Base-by-base conservation (phyloP, 2,888 invertebrate genomes). In the Sinelater perroti region DNA sequence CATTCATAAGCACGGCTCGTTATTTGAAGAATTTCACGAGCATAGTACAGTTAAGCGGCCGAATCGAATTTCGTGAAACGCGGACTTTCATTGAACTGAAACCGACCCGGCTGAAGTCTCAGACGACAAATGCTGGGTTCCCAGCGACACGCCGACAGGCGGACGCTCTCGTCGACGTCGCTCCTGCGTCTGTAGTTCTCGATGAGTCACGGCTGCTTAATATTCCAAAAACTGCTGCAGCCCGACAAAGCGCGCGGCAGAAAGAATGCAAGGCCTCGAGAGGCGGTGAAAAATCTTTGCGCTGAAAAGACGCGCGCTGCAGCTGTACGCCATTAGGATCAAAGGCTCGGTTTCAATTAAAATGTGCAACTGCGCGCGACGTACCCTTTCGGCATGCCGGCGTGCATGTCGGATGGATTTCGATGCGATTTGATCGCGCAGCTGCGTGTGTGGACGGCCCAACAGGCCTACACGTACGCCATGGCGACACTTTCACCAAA, bases 281-380 rank as follows among this genome's bases (percentile, higher is more conserved):
- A 16, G 18, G 18, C 18, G 13, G 7, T 14, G 21, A 21, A 40
- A 40, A 40, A n/a, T 8, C 24, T 40, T 24, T 24, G 24, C 21
- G 10, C 8, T 14, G 40, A 21, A 40, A 13, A 40, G 13, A 24
- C 21, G 20, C 36, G 10, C 8, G 20, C 14, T 24, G 26, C 21
- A 21, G 35, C 33, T 35, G 47, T 24, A 47, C 30, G 44, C 30
- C 44, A 35, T 35, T 33, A 35, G 13, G 35, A 47, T 47, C 47
- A 47, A 35, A 47, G 35, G 17, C 26, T 13, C 24, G 30, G 31
- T 52, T 52, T 52, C 33, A 52, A 52, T 52, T 52, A 52, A 52
- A 52, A 42, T 52, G 52, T 42, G 42, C 42, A 52, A 52, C 21
- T 44, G 51, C 24, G 20, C 21, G 16, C 40, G 42, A 16, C 30